These are phyloP conservation scores for Oeneis ivallda DNA, from an alignment of 2,888 invertebrate genomes.

Conservation along the genomic window DNA sequence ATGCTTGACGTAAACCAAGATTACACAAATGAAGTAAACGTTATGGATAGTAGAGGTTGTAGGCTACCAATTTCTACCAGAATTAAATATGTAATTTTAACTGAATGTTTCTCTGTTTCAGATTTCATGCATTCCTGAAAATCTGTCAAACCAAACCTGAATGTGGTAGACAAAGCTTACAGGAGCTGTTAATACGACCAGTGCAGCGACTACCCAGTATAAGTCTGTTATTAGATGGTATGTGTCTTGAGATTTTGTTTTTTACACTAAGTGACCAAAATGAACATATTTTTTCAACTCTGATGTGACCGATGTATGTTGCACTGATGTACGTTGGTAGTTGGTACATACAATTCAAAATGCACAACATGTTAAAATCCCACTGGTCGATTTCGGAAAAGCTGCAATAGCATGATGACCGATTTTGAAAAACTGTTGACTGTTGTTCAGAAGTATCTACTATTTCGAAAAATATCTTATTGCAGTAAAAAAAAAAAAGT, in stretches of 20 bases:
- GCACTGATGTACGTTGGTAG: too few relatives aligned
- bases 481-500: too few relatives aligned
- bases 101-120: conserved; percentile 48
- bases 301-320: too few relatives aligned
- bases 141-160: conserved; percentile 96
- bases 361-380: too few relatives aligned
- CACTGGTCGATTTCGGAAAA: too few relatives aligned
- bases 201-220: conserved; percentile 99
- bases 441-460: too few relatives aligned
- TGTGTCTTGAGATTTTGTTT: conserved; percentile 54
- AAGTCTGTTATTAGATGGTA: conserved; percentile 95
- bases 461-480: too few relatives aligned
- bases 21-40: too few relatives aligned
- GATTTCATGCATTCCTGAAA: conserved; percentile 98
- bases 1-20: neutral
- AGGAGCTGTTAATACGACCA: conserved; percentile 97
- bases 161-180: conserved; percentile 96
- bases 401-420: too few relatives aligned
- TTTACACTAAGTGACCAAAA: neutral
- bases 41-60: too few relatives aligned
- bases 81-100: neutral
- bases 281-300: too few relatives aligned
- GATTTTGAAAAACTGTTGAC: too few relatives aligned
- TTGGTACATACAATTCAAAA: neutral
- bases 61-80: neutral